These are phyloP conservation scores for Amphiprion ocellaris DNA, from an alignment of 2,113 vertebrate genomes.

Conservation along the genomic window DNA sequence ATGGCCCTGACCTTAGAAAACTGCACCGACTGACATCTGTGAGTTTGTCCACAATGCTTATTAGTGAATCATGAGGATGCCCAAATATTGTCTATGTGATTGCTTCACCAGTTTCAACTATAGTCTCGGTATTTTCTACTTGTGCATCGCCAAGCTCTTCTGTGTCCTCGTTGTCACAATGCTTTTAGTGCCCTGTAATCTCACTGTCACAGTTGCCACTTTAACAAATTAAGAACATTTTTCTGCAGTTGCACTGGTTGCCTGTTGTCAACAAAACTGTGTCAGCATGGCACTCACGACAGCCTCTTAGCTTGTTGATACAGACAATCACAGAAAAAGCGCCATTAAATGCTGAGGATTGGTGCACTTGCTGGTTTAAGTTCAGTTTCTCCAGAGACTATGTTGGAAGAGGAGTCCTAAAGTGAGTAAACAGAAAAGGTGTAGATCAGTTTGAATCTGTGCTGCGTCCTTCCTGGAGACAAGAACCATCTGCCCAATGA, in stretches of 20 bases:
- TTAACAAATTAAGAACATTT: constrained; percentile 59
- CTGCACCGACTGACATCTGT: constrained; percentile 4
- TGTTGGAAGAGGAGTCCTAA: constrained; percentile 4
- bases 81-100: not conserved
- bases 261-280: constrained; percentile 12
- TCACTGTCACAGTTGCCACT: constrained; percentile 57
- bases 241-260: constrained; percentile 3
- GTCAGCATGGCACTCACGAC: constrained; percentile 19
- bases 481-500: constrained; percentile 49
- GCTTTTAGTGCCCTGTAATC: constrained; percentile 60
- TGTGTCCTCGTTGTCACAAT: constrained; percentile 44
- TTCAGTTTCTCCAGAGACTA: constrained; percentile 27
- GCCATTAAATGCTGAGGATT: constrained; percentile 15
- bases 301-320: constrained; percentile 19
- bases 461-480: constrained; percentile 7
- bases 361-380: constrained; percentile 26
- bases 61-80: not conserved
- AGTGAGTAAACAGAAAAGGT: constrained; percentile 37
- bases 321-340: constrained; percentile 22
- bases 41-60: not conserved
- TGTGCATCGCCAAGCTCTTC: constrained; percentile 25
- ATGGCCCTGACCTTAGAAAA: not conserved
- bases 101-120: not conserved
- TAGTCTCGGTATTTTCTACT: not conserved
- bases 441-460: constrained; percentile 39